Base-by-base conservation (phyloP, 2,888 invertebrate genomes). In the Anoplius nigerrimus region DNA sequence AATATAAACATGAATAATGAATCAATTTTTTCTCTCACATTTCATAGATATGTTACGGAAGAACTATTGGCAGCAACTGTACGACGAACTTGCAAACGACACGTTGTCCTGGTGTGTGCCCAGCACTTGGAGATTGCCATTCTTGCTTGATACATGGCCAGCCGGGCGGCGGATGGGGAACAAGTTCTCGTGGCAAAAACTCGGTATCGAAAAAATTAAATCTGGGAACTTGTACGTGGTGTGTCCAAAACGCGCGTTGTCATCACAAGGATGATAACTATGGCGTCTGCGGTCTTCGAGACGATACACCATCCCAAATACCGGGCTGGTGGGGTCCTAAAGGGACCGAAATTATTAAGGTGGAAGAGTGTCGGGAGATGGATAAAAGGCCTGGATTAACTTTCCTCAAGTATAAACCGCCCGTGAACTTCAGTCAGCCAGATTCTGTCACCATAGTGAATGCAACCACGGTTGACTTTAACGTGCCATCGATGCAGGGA, bases 251-350 rank as follows among this genome's bases (percentile, higher is more conserved):
- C 84, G 96, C 96, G 0, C 91, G 95, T 51, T 98, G 98, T 85
- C 97, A 97, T 87, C 95, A 95, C 80, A 94, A 94, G 82, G 94
- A 95, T 83, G 95, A 95, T 87, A 94, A 93, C 86, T 94, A 94
- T 79, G 96, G 96, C 0, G 94, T 95, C 8, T 96, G 96, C 80
- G 96, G 96, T 0, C 84, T 91, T 48, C 89, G 92, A 69, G 95
- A 96, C 84, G 95, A 95, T 81, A 94, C 94, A 21, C 94, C 94
- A 0, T 94, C 94, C 8, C 94, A 94, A 84, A 93, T 94, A 75
- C 93, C 94, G 0, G 96, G 95, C 0, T 97, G 97, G 97, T 97
- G 97, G 97, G 96, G 96, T 2, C 90, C 93, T 0, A 94, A 94
- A 69, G 97, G 96, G 20, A 93, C 93, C 0, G 94, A 94, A 88